Evolutionary conservation across 23 tunicate genomes (phyloP).

Genomic region (Phallusia fumigata): DNA sequence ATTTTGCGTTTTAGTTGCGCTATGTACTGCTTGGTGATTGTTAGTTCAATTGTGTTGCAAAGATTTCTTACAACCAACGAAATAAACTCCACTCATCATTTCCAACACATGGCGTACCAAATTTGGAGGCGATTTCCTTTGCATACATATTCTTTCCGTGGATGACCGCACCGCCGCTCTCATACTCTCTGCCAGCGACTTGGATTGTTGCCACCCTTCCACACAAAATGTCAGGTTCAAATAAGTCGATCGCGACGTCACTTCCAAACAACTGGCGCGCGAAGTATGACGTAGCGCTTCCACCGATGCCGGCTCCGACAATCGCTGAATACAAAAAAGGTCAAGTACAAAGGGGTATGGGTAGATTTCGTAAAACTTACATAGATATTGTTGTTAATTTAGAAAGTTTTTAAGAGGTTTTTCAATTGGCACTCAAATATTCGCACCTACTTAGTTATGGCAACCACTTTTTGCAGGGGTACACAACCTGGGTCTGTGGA

Average conservation of each 20-base stretch:
- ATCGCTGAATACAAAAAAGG: conserved; percentile 40
- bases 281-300: conserved; percentile 58
- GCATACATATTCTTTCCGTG: conserved; percentile 70
- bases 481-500: too few relatives aligned
- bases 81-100: too few relatives aligned
- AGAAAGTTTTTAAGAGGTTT: too few relatives aligned
- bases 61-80: too few relatives aligned
- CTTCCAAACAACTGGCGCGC: conserved; percentile 54
- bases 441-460: too few relatives aligned
- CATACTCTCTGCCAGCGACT: conserved; percentile 49
- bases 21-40: too few relatives aligned
- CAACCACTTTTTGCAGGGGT: too few relatives aligned
- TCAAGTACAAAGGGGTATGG: not conserved
- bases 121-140: conserved; percentile 36
- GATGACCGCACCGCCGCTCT: conserved; percentile 70
- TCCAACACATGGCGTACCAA: conserved; percentile 49
- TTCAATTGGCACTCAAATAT: too few relatives aligned
- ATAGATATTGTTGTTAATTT: too few relatives aligned
- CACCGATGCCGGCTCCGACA: conserved; percentile 88
- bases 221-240: conserved; percentile 49
- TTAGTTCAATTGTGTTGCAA: too few relatives aligned
- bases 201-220: conserved; percentile 70
- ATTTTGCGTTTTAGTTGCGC: too few relatives aligned
- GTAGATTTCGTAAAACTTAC: too few relatives aligned
- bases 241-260: conserved; percentile 65